Evolutionary conservation across 1,140 invertebrate genomes (phyloP).

Genomic region (Drosophila teissieri): DNA sequence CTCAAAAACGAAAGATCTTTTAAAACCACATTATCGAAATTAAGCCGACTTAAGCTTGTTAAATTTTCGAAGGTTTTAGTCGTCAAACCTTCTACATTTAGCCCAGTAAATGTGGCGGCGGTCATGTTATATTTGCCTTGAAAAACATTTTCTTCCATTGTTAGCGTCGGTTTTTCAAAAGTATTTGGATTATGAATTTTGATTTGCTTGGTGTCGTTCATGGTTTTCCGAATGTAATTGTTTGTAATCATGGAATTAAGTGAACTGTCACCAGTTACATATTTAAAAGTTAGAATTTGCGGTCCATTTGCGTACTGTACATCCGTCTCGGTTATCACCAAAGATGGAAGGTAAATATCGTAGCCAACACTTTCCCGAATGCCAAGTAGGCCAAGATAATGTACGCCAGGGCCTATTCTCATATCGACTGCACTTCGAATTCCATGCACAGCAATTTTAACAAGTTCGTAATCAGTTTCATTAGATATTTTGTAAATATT

Average conservation of each 20-base stretch:
- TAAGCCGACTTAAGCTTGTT: not conserved
- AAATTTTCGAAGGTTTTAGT: not conserved
- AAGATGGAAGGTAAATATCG: not conserved
- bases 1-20: not conserved
- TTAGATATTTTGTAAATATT: conserved; percentile 2
- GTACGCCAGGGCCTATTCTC: not conserved
- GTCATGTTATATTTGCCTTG: not conserved
- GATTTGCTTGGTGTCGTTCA: not conserved
- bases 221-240: not conserved
- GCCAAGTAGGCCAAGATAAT: conserved; percentile 8
- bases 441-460: not conserved
- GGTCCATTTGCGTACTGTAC: not conserved
- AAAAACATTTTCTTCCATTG: not conserved
- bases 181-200: not conserved
- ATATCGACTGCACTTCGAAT: not conserved
- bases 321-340: not conserved
- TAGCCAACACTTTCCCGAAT: not conserved
- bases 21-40: not conserved
- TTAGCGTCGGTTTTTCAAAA: not conserved
- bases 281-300: not conserved
- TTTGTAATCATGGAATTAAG: not conserved
- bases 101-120: not conserved
- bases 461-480: not conserved
- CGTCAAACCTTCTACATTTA: not conserved
- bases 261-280: not conserved